Evolutionary conservation across 2,113 vertebrate genomes (phyloP).

Genomic region (Antennarius striatus): DNA sequence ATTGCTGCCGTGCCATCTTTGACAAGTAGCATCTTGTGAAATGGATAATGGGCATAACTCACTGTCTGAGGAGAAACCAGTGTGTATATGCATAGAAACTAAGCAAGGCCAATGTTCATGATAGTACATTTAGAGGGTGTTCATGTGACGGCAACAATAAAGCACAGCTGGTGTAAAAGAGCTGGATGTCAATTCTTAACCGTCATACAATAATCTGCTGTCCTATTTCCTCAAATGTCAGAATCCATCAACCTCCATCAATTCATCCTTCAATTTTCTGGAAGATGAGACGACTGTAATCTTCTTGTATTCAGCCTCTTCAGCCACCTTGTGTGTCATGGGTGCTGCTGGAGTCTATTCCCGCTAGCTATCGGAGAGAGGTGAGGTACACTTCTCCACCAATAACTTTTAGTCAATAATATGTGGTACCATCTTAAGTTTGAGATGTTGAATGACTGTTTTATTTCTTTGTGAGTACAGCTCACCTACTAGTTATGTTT

Average conservation of each 20-base stretch:
- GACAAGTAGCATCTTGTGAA: slow-evolving; percentile 69
- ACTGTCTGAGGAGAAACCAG: slow-evolving; percentile 59
- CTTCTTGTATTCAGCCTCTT: no score
- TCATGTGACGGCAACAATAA: slow-evolving; percentile 56
- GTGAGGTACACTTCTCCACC: slow-evolving; percentile 9
- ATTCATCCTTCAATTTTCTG: no score
- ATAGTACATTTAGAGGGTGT: slow-evolving; percentile 62
- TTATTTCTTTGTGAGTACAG: slow-evolving; percentile 30
- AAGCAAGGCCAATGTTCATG: slow-evolving; percentile 57
- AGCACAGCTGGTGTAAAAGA: slow-evolving; percentile 54
- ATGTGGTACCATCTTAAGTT: slow-evolving; percentile 28
- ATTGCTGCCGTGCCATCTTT: slow-evolving; percentile 59
- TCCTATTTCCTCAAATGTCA: slow-evolving; percentile 43
- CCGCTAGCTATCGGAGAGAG: no score
- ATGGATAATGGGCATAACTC: slow-evolving; percentile 62
- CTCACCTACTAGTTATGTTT: slow-evolving; percentile 53
- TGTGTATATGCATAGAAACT: slow-evolving; percentile 69
- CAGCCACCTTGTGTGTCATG: no score
- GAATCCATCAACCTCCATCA: slow-evolving; percentile 12
- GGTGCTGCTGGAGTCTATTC: no score
- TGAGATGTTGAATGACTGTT: slow-evolving; percentile 45
- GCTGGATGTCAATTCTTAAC: slow-evolving; percentile 61
- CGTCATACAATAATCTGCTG: slow-evolving; percentile 56
- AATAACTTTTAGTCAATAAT: slow-evolving; percentile 40
- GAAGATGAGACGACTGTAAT: no score